A percentile compares a stretch with the other conserved stretches of the same genome.
phyloP scores from a whole-genome alignment of 1,140 invertebrate species.

The Odontomachus brunneus region DNA sequence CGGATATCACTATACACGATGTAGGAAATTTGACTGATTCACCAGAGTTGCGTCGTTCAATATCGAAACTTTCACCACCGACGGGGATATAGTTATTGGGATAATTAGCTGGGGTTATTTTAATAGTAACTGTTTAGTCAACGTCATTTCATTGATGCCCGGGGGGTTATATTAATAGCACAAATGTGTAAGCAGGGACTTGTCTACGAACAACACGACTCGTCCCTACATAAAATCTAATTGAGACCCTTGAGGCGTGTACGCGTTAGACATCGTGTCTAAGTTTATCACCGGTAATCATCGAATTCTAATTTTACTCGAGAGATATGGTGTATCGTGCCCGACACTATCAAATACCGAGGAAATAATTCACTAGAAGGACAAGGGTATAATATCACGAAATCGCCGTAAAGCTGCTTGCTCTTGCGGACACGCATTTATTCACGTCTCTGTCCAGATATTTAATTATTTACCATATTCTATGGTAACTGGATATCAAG shows the following conservation, averaged over 20 bases:
- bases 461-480: too few species aligned
- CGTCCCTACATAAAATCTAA: conserved; percentile 8
- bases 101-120: background rate
- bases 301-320: conserved; percentile 20
- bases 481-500: background rate
- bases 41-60: background rate
- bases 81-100: conserved; percentile 3
- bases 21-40: background rate
- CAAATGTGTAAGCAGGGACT: conserved; percentile 1
- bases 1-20: background rate
- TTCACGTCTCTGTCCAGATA: too few species aligned
- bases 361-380: background rate
- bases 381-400: background rate
- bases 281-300: conserved; percentile 24
- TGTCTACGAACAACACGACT: conserved; percentile 18
- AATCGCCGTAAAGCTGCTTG: background rate
- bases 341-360: background rate
- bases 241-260: background rate
- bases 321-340: conserved; percentile 1
- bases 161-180: background rate
- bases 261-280: background rate
- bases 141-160: background rate
- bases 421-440: too few species aligned
- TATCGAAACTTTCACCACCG: background rate
- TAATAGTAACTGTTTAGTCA: background rate